phyloP scores from a whole-genome alignment of 2,797 vertebrate genomes.

The Lophotriccus pileatus region DNA sequence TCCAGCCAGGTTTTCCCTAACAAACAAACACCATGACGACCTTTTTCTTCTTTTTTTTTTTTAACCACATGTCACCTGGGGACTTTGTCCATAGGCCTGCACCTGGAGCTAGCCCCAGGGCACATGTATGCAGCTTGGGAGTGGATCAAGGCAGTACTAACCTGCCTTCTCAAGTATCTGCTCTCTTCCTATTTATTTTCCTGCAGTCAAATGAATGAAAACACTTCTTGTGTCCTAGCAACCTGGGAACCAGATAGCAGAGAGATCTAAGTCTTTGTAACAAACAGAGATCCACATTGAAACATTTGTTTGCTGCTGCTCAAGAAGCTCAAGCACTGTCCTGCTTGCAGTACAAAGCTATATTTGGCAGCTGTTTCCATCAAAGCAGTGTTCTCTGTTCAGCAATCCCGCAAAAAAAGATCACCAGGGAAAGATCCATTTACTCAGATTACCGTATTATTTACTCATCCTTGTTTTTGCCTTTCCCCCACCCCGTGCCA shows the following conservation, averaged over 20 bases:
- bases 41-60: background rate
- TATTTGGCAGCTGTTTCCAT: background rate
- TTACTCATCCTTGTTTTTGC: background rate
- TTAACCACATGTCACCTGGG: background rate
- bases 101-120: slow-evolving; percentile 16
- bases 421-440: background rate
- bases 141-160: slow-evolving; percentile 29
- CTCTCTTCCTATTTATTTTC: background rate
- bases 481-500: rapidly evolving
- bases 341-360: background rate
- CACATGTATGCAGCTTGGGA: background rate
- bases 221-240: slow-evolving; percentile 15
- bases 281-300: background rate
- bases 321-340: background rate
- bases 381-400: background rate
- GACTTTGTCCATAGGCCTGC: background rate
- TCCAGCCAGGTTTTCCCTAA: background rate
- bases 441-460: background rate
- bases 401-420: background rate
- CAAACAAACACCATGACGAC: background rate
- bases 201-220: background rate
- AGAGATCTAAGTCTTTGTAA: background rate
- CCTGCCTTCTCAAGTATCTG: background rate
- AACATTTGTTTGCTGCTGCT: background rate
- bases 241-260: background rate